Conservation (phyloP, 2,113 vertebrate genomes). For the Cavia porcellus region DNA sequence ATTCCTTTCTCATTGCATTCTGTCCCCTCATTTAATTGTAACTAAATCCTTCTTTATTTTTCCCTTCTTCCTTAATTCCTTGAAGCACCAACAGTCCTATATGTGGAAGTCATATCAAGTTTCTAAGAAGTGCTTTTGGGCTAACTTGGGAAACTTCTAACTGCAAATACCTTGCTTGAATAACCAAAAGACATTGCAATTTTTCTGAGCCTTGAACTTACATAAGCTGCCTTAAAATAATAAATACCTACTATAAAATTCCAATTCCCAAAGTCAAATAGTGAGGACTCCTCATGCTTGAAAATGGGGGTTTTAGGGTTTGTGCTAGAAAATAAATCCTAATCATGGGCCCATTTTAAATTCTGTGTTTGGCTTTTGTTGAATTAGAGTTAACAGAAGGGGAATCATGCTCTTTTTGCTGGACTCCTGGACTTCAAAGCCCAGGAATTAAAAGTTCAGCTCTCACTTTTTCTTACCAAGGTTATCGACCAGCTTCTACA, state of each 20-base stretch:
- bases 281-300: background rate
- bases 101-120: background rate
- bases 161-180: background rate
- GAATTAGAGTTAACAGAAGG: background rate
- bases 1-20: background rate
- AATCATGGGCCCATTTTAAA: background rate
- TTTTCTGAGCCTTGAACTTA: slow-evolving; percentile 21
- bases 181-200: background rate
- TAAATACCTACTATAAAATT: background rate
- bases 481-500: background rate
- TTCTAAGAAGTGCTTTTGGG: background rate
- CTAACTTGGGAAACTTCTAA: background rate
- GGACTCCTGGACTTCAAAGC: background rate
- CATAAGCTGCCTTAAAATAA: background rate
- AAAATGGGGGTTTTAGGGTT: background rate
- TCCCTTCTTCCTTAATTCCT: background rate
- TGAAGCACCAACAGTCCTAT: background rate
- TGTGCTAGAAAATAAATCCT: background rate
- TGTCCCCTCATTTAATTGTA: background rate
- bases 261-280: background rate
- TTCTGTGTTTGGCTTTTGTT: background rate
- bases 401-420: background rate
- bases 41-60: background rate
- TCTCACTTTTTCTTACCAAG: slow-evolving; percentile 25
- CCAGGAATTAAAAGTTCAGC: slow-evolving; percentile 15